A percentile compares a stretch with the other conserved stretches of the same genome.
phyloP scores from a whole-genome alignment of 2,888 invertebrate species.

The Eupithecia tripunctaria region DNA sequence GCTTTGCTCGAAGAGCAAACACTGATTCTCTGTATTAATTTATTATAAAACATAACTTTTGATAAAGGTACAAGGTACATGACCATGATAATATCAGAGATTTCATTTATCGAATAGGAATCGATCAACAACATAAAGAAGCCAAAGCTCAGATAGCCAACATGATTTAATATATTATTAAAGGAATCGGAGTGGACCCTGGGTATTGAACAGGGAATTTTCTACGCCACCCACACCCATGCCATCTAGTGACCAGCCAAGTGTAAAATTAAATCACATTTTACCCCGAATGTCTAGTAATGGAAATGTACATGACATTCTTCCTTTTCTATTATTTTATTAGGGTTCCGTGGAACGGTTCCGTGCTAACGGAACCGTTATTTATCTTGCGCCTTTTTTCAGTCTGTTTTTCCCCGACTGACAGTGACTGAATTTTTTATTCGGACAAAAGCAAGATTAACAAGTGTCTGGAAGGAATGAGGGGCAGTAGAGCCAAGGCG shows the following conservation, averaged over 20 bases:
- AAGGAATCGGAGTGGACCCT: slow-evolving; percentile 39
- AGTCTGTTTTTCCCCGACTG: background rate
- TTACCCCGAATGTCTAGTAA: slow-evolving; percentile 50
- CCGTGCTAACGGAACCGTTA: background rate
- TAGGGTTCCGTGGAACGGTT: slow-evolving; percentile 24
- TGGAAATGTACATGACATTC: slow-evolving; percentile 47
- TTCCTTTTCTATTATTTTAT: slow-evolving; percentile 40
- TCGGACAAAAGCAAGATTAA: background rate
- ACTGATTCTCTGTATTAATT: too few relatives aligned
- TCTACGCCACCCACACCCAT: slow-evolving; percentile 48
- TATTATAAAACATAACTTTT: background rate
- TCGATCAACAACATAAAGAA: slow-evolving; percentile 3
- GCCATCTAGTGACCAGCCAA: slow-evolving; percentile 61
- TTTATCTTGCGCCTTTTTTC: background rate
- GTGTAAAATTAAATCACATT: slow-evolving; percentile 70
- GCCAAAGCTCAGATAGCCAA: slow-evolving; percentile 7
- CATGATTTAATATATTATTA: slow-evolving; percentile 40
- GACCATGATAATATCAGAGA: background rate
- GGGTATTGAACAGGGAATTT: slow-evolving; percentile 36
- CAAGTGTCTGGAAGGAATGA: background rate
- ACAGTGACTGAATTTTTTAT: background rate
- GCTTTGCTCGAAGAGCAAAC: too few relatives aligned
- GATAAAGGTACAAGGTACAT: background rate
- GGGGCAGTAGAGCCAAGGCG: too few relatives aligned
- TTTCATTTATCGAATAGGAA: background rate